Conservation (phyloP, 2,888 invertebrate species). For the Sycophila texana region DNA sequence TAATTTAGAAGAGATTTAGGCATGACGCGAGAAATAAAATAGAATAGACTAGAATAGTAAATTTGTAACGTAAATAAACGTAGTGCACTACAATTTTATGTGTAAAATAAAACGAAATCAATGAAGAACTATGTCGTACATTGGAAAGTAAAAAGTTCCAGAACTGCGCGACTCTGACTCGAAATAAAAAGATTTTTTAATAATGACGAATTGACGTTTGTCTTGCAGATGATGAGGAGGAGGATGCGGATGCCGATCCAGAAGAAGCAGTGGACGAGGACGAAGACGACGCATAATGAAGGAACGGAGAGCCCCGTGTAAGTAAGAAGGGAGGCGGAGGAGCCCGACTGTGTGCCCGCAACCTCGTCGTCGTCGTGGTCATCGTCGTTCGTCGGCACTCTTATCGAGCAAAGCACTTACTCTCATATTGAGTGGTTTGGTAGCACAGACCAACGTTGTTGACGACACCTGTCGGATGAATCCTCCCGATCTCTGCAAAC, state of each 20-base stretch:
- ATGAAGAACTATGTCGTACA: no score
- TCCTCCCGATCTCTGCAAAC: conserved; percentile 69
- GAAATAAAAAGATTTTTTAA: no score
- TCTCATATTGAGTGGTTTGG: conserved; percentile 75
- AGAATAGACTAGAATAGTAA: no score
- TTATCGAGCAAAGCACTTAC: conserved; percentile 70
- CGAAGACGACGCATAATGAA: conserved; percentile 75
- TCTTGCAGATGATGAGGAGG: conserved; percentile 71
- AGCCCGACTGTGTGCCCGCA: conserved; percentile 65
- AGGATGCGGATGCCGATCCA: conserved; percentile 69
- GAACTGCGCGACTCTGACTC: no score
- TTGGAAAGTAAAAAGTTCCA: no score
- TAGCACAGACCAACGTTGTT: conserved; percentile 67
- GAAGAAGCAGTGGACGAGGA: conserved; percentile 70
- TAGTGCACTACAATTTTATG: no score
- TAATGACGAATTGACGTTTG: conserved; percentile 1
- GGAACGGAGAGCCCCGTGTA: conserved; percentile 67
- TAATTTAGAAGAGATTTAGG: no score
- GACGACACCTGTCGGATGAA: conserved; percentile 68
- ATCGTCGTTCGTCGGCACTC: conserved; percentile 65
- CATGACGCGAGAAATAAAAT: no score
- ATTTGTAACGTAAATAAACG: no score
- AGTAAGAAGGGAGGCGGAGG: conserved; percentile 70
- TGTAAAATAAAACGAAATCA: no score
- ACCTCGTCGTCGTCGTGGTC: conserved; percentile 49